phyloP scores from a whole-genome alignment of 2,888 invertebrate species.

The Xanthia togata region DNA sequence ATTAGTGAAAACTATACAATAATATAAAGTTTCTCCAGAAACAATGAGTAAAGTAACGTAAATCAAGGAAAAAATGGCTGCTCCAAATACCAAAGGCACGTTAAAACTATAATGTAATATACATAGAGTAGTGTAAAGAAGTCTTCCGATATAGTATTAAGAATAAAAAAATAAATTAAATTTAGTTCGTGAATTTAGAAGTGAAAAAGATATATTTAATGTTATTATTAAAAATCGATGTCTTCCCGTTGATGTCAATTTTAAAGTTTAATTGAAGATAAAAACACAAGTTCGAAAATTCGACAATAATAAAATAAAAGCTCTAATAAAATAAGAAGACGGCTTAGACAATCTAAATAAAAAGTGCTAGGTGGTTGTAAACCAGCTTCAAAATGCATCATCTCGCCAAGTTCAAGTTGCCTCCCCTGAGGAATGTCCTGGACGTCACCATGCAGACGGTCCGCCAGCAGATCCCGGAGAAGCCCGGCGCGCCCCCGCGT shows the following conservation, averaged over 20 bases:
- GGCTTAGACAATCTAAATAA: constrained; percentile 27
- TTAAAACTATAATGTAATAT: constrained; percentile 76
- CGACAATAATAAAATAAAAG: constrained; percentile 29
- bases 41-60: constrained; percentile 64
- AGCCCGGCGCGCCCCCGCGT: constrained; percentile 87
- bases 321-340: constrained; percentile 26
- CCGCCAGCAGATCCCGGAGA: constrained; percentile 94
- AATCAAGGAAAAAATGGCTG: constrained; percentile 79
- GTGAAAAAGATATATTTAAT: constrained; percentile 52
- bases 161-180: constrained; percentile 46
- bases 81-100: constrained; percentile 69
- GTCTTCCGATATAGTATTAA: constrained; percentile 85
- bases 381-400: constrained; percentile 78
- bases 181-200: constrained; percentile 61
- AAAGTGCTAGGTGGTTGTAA: constrained; percentile 11
- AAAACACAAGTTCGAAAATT: constrained; percentile 33
- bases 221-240: constrained; percentile 66
- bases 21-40: constrained; percentile 29
- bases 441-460: constrained; percentile 96
- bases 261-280: constrained; percentile 45
- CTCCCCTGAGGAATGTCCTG: constrained; percentile 93
- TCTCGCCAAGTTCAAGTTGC: constrained; percentile 91
- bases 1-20: constrained; percentile 59
- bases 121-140: constrained; percentile 82
- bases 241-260: constrained; percentile 73